phyloP scores from a whole-genome alignment of 37 sponge, comb jelly and placozoan genomes.

The Agelas oroides region DNA sequence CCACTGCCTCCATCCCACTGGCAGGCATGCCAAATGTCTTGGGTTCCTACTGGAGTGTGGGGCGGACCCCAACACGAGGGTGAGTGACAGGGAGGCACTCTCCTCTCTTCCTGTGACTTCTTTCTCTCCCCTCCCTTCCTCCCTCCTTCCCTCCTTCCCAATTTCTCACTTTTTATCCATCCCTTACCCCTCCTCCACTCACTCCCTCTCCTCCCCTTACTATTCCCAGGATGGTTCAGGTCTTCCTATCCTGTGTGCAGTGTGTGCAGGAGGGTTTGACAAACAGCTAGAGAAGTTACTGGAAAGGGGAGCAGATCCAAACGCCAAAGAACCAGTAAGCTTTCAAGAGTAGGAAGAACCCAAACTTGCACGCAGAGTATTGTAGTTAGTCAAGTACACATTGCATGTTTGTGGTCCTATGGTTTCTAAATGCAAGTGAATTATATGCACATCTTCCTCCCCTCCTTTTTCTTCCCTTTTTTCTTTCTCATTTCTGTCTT shows the following conservation, averaged over 20 bases:
- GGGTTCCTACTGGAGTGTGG: slow-evolving; percentile 75
- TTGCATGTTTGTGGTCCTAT: no score
- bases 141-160: no score
- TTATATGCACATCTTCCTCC: slow-evolving; percentile 1
- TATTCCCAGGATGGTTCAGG: slow-evolving; percentile 42
- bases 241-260: slow-evolving; percentile 82
- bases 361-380: not conserved
- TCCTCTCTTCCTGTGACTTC: not conserved
- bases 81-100: not conserved
- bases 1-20: slow-evolving; percentile 88
- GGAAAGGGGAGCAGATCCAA: slow-evolving; percentile 84
- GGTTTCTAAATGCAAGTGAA: no score
- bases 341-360: not conserved
- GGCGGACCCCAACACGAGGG: slow-evolving; percentile 77
- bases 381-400: not conserved
- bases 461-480: no score
- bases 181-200: no score
- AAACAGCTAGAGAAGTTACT: slow-evolving; percentile 71
- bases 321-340: slow-evolving; percentile 65
- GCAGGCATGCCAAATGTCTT: slow-evolving; percentile 84
- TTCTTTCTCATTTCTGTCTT: no score
- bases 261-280: slow-evolving; percentile 60
- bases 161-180: no score
- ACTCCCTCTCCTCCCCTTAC: not conserved
- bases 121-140: no score